Percentiles rank a stretch among this genome's conserved stretches.
phyloP scores from a whole-genome alignment of 2,888 invertebrate genomes.

The Cheilosia variabilis region DNA sequence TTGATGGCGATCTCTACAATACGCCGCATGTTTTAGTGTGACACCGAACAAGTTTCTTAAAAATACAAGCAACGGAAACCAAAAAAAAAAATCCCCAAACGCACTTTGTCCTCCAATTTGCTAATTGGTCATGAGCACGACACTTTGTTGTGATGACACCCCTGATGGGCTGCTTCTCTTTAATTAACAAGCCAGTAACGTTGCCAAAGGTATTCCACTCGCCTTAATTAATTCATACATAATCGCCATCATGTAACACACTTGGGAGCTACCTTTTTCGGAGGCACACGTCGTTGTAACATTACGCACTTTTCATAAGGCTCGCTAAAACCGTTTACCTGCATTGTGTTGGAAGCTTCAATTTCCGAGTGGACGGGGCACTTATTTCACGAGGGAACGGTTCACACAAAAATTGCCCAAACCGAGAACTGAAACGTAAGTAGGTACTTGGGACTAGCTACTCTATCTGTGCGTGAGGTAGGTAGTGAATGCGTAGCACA shows the following conservation, averaged over 20 bases:
- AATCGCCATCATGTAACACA: constrained; percentile 36
- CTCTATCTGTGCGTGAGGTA: constrained; percentile 38
- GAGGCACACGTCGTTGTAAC: constrained; percentile 13
- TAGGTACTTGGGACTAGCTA: background rate
- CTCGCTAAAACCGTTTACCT: constrained; percentile 1
- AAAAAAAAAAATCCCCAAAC: constrained; percentile 3
- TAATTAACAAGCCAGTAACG: constrained; percentile 27
- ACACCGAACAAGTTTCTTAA: constrained; percentile 8
- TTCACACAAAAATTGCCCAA: constrained; percentile 15
- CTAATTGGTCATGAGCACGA: constrained; percentile 49
- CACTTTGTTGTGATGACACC: constrained; percentile 50
- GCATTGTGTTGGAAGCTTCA: background rate
- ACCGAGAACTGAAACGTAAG: constrained; percentile 13
- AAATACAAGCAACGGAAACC: background rate
- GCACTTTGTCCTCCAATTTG: constrained; percentile 43
- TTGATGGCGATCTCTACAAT: constrained; percentile 3
- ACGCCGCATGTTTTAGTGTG: constrained; percentile 14
- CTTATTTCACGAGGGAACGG: constrained; percentile 36
- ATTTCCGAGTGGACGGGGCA: background rate
- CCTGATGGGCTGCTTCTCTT: constrained; percentile 15
- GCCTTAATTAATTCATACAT: constrained; percentile 53
- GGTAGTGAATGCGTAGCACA: constrained; percentile 43
- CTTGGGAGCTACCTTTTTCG: constrained; percentile 22
- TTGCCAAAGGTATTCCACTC: constrained; percentile 22
- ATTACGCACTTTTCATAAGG: constrained; percentile 48